These are phyloP conservation scores for Lophotriccus pileatus DNA, from an alignment of 2,797 vertebrate genomes.

Conservation along the genomic window DNA sequence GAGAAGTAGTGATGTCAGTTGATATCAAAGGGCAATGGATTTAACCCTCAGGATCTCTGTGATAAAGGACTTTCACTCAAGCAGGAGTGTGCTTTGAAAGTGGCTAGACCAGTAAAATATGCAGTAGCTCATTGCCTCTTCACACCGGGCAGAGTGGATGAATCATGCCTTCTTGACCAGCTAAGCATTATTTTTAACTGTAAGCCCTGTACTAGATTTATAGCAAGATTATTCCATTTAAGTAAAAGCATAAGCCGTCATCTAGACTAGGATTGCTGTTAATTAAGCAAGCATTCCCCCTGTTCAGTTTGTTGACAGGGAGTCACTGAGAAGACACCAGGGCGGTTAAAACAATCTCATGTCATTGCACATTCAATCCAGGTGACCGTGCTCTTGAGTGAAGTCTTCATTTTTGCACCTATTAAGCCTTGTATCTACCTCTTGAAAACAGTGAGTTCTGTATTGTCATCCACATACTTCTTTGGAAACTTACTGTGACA, in stretches of 20 bases:
- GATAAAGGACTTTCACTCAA: background rate
- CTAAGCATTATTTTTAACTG: background rate
- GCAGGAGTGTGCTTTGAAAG: background rate
- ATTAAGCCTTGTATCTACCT: conserved; percentile 6
- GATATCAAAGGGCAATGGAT: background rate
- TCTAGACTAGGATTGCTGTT: background rate
- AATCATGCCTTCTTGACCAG: background rate
- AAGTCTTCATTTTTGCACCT: background rate
- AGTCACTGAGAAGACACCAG: background rate
- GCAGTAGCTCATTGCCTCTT: background rate
- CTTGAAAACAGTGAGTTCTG: background rate
- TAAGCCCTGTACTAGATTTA: background rate
- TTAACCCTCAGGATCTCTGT: background rate
- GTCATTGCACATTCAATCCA: background rate
- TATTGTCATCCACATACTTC: background rate
- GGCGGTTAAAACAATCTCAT: background rate
- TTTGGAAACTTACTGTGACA: background rate
- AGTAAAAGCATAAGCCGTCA: background rate
- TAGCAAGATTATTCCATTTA: background rate
- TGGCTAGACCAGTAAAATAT: background rate
- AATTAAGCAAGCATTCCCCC: background rate
- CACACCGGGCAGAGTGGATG: background rate
- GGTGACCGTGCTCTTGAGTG: background rate
- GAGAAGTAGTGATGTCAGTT: background rate
- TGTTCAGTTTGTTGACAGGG: background rate